Conservation (phyloP, 2,888 invertebrate species). For the Brachypalpus laphriformis region DNA sequence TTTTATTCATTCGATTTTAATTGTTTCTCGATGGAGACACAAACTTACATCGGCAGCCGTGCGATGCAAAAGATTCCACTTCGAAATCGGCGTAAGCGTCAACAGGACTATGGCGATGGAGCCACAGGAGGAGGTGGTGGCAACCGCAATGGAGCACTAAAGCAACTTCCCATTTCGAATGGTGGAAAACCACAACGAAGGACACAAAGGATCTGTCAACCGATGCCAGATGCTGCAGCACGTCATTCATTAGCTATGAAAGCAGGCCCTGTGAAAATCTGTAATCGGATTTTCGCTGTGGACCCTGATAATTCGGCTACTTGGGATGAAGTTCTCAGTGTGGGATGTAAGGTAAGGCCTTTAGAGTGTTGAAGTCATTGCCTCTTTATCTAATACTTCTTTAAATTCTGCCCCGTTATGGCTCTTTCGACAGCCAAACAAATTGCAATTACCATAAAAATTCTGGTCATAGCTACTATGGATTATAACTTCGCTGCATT, state of each 20-base stretch:
- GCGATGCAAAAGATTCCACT: slow-evolving; percentile 49
- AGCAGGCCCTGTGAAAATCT: slow-evolving; percentile 23
- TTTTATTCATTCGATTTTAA: slow-evolving; percentile 62
- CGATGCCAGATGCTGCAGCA: slow-evolving; percentile 11
- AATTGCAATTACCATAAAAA: slow-evolving; percentile 3
- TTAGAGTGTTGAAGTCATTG: background rate
- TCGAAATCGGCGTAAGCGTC: slow-evolving; percentile 38
- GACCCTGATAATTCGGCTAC: slow-evolving; percentile 27
- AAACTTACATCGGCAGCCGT: background rate
- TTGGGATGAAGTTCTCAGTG: slow-evolving; percentile 48
- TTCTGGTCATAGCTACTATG: background rate
- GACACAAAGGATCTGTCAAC: slow-evolving; percentile 36
- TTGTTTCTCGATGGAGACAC: slow-evolving; percentile 29
- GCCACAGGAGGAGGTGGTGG: too few relatives aligned
- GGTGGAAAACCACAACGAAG: slow-evolving; percentile 18
- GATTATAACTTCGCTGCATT: background rate
- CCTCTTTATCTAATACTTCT: too few relatives aligned
- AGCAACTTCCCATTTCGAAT: background rate
- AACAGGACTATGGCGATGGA: slow-evolving; percentile 15
- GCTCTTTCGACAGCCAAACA: background rate
- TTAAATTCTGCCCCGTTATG: too few relatives aligned
- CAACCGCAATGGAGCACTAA: slow-evolving; percentile 17
- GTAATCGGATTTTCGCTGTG: slow-evolving; percentile 20
- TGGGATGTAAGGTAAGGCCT: slow-evolving; percentile 24
- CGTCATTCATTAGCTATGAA: slow-evolving; percentile 32